Evolutionary conservation across 2,797 vertebrate genomes (phyloP).

Genomic region (Oreochromis mossambicus): DNA sequence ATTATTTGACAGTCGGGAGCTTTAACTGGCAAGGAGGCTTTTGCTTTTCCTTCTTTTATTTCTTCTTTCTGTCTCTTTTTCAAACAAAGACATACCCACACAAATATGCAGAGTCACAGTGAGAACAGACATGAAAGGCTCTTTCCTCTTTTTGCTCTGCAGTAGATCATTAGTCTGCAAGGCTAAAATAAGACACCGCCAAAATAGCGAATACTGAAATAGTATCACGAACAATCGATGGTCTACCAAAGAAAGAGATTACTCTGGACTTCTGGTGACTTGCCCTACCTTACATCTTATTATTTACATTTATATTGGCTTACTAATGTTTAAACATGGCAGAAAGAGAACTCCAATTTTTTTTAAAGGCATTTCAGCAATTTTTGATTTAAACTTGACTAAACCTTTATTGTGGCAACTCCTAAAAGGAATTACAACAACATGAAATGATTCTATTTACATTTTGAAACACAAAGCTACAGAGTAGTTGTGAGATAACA

Average conservation of each 20-base stretch:
- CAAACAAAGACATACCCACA: constrained; percentile 20
- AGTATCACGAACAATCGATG: constrained; percentile 60
- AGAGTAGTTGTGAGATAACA: background rate
- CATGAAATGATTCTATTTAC: background rate
- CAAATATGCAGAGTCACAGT: background rate
- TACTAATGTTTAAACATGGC: background rate
- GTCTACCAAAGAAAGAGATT: constrained; percentile 30
- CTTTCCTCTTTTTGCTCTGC: constrained; percentile 34
- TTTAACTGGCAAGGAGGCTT: constrained; percentile 13
- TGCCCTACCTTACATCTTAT: constrained; percentile 10
- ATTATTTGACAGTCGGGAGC: constrained; percentile 57
- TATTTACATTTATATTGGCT: background rate
- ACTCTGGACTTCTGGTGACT: constrained; percentile 55
- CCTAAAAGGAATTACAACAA: background rate
- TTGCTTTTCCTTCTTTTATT: background rate
- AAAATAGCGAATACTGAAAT: constrained; percentile 47
- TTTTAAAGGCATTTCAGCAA: background rate
- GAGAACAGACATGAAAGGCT: constrained; percentile 36
- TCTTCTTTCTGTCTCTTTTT: constrained; percentile 9
- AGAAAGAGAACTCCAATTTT: background rate
- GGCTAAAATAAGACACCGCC: constrained; percentile 59
- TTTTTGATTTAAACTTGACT: background rate
- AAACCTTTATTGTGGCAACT: background rate
- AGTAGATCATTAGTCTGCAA: constrained; percentile 54
- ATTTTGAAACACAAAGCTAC: background rate